These are phyloP conservation scores for Tetropium fuscum DNA, from an alignment of 2,888 invertebrate genomes.

Conservation along the genomic window DNA sequence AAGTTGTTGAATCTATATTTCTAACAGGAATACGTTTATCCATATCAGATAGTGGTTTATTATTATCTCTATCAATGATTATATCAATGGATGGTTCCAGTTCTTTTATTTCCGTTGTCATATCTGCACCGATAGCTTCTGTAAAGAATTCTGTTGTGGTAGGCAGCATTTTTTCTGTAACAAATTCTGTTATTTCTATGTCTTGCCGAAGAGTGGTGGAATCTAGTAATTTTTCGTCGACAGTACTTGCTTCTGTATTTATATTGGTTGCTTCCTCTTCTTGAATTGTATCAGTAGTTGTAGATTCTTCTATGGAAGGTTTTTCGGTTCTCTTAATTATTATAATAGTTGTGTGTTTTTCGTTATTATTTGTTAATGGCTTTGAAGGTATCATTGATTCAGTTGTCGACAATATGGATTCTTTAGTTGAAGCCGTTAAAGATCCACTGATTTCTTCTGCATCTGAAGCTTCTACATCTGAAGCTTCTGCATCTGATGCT, in stretches of 20 bases:
- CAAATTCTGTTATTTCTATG: neutral
- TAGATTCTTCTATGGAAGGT: slow-evolving; percentile 54
- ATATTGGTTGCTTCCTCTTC: slow-evolving; percentile 40
- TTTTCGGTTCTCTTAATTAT: slow-evolving; percentile 33
- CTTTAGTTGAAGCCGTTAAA: slow-evolving; percentile 1
- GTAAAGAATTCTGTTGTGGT: neutral
- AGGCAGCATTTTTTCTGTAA: neutral
- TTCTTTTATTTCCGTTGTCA: slow-evolving; percentile 20
- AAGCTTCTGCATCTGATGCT: slow-evolving; percentile 2
- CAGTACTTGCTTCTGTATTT: slow-evolving; percentile 32
- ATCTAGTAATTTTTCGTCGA: slow-evolving; percentile 2
- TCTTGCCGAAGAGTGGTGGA: slow-evolving; percentile 4
- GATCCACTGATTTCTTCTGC: slow-evolving; percentile 2
- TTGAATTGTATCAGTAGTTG: slow-evolving; percentile 34
- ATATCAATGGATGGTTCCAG: slow-evolving; percentile 41
- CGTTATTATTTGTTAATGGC: slow-evolving; percentile 6
- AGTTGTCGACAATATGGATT: neutral
- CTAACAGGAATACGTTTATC: too few relatives aligned
- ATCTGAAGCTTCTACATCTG: neutral
- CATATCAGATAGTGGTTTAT: slow-evolving; percentile 33
- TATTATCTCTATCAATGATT: slow-evolving; percentile 43
- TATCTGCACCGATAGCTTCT: slow-evolving; percentile 1
- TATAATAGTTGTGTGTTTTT: slow-evolving; percentile 30
- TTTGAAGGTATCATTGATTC: slow-evolving; percentile 6
- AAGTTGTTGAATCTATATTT: neutral